Evolutionary conservation across 2,113 vertebrate genomes (phyloP), one percentile per base, ranked within the genome.

Genomic region (Dasypus novemcinctus): DNA sequence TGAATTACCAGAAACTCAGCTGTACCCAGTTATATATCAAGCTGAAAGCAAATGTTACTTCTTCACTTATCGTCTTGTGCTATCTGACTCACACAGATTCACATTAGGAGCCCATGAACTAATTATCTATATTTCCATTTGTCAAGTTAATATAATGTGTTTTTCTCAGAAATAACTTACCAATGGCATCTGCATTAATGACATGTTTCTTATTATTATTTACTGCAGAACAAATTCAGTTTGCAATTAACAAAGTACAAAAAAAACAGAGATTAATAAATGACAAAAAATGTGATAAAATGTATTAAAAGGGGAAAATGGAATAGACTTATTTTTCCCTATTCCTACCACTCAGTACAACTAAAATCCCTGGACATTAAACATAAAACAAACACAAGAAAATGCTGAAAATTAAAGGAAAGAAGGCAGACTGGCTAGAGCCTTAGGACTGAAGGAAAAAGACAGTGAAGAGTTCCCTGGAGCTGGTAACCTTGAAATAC

Each of bases 151-250:
- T 61, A 1, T 18, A 76, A 18, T 4, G 14, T 20, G 46, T 81
- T 94, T 97, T 64, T 52, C 66, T 82, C 10, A 80, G 31, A 75
- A 96, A 33, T 25, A 69, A 78, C 36, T 72, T 93, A 64, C 5
- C 71, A 82, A n/a, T n/a, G 31, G 21, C 23, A 66, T 41, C 0
- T 41, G 36, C 9, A 84, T 84, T 68, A 75, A 91, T 21, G 38
- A 61, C 49, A 92, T n/a, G n/a, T n/a, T n/a, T n/a, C n/a, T n/a
- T n/a, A n/a, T n/a, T n/a, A n/a, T n/a, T 93, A 74, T 36, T 86
- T n/a, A 54, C 27, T 90, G 12, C 7, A 84, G 78, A 38, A 36
- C 38, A 84, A 64, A 85, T 83, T 86, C 12, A 23, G 1, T 64
- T 0, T 54, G 1, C 43, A 84, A 94, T 13, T 61, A 85, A 14